Conservation (phyloP, 2,797 vertebrate species). For the Nannoperca obscura region DNA sequence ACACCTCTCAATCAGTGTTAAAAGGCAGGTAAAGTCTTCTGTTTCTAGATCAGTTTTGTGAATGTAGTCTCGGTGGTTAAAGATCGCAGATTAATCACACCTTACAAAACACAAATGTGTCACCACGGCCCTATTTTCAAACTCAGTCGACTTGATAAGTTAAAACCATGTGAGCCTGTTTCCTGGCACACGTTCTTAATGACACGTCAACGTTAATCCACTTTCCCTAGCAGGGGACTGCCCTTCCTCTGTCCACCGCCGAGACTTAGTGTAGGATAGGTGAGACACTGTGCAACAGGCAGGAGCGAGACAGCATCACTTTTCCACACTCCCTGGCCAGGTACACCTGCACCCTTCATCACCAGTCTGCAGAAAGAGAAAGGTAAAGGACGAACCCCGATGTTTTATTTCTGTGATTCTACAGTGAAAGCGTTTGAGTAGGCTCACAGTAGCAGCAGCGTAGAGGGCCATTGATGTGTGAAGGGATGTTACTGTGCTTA, state of each 20-base stretch:
- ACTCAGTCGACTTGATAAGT: background rate
- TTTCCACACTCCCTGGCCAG: conserved; percentile 20
- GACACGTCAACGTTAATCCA: conserved; percentile 66
- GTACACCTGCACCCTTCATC: conserved; percentile 14
- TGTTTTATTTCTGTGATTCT: conserved; percentile 26
- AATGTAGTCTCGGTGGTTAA: background rate
- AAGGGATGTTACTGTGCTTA: conserved; percentile 21
- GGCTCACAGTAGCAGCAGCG: conserved; percentile 6
- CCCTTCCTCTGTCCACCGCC: conserved; percentile 25
- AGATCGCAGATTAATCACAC: background rate
- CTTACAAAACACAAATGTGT: background rate
- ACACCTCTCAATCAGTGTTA: background rate
- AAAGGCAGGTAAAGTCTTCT: background rate
- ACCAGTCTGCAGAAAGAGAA: conserved; percentile 13
- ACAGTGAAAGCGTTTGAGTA: conserved; percentile 13
- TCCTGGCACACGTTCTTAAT: conserved; percentile 43
- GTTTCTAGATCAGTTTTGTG: background rate
- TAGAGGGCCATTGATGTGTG: background rate
- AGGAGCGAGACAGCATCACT: conserved; percentile 5
- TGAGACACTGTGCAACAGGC: conserved; percentile 31
- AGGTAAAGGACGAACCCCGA: conserved; percentile 9
- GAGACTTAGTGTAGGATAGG: conserved; percentile 38
- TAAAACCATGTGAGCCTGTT: conserved; percentile 24
- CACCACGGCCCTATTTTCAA: conserved; percentile 18
- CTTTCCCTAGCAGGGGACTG: conserved; percentile 39